Evolutionary conservation across 2,888 invertebrate genomes (phyloP).

Genomic region (Allacma fusca): DNA sequence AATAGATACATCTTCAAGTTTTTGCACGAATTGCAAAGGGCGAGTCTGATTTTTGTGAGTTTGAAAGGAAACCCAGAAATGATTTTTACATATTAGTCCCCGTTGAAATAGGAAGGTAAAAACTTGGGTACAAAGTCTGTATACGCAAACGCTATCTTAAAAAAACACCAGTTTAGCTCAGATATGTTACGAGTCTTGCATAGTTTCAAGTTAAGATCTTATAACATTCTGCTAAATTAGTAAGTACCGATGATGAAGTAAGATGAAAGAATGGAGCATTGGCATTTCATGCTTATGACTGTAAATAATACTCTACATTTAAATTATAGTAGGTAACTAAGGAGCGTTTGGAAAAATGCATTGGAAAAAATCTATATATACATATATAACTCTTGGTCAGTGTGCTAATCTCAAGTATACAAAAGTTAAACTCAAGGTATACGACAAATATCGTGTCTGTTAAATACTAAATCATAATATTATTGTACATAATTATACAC

Average conservation of each 20-base stretch:
- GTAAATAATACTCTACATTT: not conserved
- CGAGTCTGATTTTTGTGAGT: too few relatives aligned
- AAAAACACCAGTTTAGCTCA: not conserved
- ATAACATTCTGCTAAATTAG: not conserved
- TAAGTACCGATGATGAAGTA: not conserved
- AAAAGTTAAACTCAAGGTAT: not conserved
- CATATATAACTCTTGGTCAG: not conserved
- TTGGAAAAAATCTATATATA: too few relatives aligned
- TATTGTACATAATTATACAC: not conserved
- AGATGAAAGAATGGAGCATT: not conserved
- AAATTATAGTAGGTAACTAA: too few relatives aligned
- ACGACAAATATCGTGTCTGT: slow-evolving; percentile 1
- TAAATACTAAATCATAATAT: not conserved
- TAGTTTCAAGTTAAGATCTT: not conserved
- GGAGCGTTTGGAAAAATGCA: too few relatives aligned
- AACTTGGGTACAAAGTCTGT: slow-evolving; percentile 37
- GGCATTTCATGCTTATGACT: not conserved
- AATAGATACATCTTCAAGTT: too few relatives aligned
- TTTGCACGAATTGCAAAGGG: too few relatives aligned
- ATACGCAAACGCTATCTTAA: slow-evolving; percentile 11
- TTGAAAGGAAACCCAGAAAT: too few relatives aligned
- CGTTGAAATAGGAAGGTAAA: not conserved
- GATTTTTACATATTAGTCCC: too few relatives aligned
- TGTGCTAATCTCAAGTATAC: slow-evolving; percentile 32
- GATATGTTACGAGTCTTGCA: not conserved